These are phyloP conservation scores for Gymnarchus niloticus DNA, from an alignment of 2,113 vertebrate species.

Conservation along the genomic window DNA sequence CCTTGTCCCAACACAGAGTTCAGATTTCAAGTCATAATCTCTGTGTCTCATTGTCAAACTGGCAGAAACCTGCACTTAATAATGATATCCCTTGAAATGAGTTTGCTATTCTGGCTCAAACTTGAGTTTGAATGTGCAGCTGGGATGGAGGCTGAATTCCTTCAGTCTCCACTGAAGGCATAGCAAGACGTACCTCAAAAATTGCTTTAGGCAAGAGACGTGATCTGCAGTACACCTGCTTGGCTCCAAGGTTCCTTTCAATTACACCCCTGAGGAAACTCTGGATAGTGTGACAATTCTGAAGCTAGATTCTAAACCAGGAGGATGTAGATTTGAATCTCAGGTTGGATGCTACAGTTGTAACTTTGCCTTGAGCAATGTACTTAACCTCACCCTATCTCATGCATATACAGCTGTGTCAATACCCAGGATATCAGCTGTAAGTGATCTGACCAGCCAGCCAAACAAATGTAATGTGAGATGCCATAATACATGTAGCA, in stretches of 20 bases:
- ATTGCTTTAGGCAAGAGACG: background rate
- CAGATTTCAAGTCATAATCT: conserved; percentile 44
- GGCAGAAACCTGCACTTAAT: conserved; percentile 33
- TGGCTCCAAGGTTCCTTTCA: background rate
- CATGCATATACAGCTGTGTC: background rate
- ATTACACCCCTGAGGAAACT: background rate
- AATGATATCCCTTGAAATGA: conserved; percentile 9
- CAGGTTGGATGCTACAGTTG: background rate
- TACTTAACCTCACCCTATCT: background rate
- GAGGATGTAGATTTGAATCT: background rate
- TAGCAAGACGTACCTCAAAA: background rate
- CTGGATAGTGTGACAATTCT: background rate
- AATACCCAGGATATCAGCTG: background rate
- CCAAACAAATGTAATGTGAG: background rate
- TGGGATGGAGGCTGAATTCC: background rate
- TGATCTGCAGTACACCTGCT: background rate
- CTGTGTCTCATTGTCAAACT: conserved; percentile 40
- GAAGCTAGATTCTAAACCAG: background rate
- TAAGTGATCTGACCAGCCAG: background rate
- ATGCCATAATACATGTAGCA: background rate
- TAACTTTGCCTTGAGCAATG: background rate
- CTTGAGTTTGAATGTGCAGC: no score
- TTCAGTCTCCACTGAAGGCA: background rate
- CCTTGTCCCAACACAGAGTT: conserved; percentile 38
- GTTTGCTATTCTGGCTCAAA: background rate